Evolutionary conservation across 2,113 vertebrate species (phyloP).

Genomic region (Danionella cerebrum): DNA sequence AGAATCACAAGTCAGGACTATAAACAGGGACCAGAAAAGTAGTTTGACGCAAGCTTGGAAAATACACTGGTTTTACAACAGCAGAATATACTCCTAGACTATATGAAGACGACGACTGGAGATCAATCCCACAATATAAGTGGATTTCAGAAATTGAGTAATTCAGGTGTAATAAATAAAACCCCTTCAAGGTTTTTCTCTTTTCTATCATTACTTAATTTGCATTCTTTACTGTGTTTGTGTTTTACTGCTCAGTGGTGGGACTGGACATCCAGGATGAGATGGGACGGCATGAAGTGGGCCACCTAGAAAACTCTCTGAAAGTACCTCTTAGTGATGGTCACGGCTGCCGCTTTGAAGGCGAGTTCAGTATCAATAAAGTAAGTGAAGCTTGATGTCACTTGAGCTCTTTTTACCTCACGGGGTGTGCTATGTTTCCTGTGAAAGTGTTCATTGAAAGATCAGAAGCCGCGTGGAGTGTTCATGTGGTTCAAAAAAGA

Average conservation of each 20-base stretch:
- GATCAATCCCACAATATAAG: too few species aligned
- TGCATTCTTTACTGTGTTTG: too few species aligned
- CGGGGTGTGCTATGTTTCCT: background rate
- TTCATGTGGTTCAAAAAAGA: background rate
- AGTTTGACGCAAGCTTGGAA: too few species aligned
- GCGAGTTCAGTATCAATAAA: slow-evolving; percentile 95
- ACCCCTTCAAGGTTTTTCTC: background rate
- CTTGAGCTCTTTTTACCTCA: background rate
- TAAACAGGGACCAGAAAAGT: too few species aligned
- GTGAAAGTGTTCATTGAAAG: background rate
- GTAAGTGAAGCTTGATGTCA: slow-evolving; percentile 52
- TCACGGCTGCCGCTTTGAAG: slow-evolving; percentile 90
- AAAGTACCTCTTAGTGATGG: slow-evolving; percentile 85
- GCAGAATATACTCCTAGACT: too few species aligned
- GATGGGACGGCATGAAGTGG: slow-evolving; percentile 97
- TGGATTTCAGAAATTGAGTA: too few species aligned
- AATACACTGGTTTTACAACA: too few species aligned
- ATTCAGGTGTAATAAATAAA: too few species aligned
- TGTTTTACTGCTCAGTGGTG: slow-evolving; percentile 69
- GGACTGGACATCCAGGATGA: slow-evolving; percentile 98
- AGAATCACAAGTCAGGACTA: too few species aligned
- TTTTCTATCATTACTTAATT: too few species aligned
- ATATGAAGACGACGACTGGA: too few species aligned
- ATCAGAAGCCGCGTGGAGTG: background rate
- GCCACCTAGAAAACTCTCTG: slow-evolving; percentile 97